Evolutionary conservation across 2,113 vertebrate species (phyloP).

Genomic region (Dasypus novemcinctus): DNA sequence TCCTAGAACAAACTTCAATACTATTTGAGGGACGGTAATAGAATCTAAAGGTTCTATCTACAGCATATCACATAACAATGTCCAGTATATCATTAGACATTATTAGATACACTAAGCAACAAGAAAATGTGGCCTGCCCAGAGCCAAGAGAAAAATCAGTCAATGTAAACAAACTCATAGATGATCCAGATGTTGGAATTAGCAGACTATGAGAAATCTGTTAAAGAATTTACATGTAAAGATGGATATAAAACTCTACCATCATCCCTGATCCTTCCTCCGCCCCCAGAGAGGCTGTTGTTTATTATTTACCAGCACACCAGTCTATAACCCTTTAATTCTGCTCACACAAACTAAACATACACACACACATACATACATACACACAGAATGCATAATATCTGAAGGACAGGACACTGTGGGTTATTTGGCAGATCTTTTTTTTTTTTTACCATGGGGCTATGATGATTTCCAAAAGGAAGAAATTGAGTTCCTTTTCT

Average conservation of each 20-base stretch:
- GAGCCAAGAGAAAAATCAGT: conserved; percentile 1
- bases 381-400: not conserved
- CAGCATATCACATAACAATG: not conserved
- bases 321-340: not conserved
- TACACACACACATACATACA: not conserved
- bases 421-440: not conserved
- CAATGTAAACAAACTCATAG: not conserved
- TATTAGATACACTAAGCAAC: not conserved
- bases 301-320: not conserved
- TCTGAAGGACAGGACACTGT: not conserved
- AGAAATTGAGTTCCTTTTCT: not conserved
- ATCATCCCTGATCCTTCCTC: not conserved
- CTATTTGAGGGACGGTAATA: not conserved
- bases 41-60: not conserved
- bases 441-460: not conserved
- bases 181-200: not conserved
- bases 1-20: not conserved
- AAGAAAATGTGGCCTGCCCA: not conserved
- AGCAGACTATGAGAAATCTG: not conserved
- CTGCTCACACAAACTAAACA: not conserved
- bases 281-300: not conserved
- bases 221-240: not conserved
- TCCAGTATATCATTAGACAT: not conserved
- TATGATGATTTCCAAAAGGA: not conserved
- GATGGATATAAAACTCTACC: not conserved